phyloP scores from a whole-genome alignment of 2,113 vertebrate genomes.

The Balaenoptera acutorostrata region DNA sequence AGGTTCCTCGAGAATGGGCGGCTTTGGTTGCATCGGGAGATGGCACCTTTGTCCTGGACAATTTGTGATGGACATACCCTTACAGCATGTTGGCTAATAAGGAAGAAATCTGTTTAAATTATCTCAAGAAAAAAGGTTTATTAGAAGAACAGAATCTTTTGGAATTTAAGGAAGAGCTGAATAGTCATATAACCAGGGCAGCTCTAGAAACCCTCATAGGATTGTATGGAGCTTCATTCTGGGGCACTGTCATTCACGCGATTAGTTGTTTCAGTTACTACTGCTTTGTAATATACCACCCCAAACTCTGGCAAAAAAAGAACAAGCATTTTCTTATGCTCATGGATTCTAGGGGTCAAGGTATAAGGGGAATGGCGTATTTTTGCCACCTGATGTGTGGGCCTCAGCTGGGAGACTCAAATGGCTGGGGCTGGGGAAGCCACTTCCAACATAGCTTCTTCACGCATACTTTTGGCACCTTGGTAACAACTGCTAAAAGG shows the following conservation, averaged over 20 bases:
- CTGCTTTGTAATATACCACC: not conserved
- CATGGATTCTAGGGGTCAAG: not conserved
- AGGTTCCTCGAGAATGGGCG: not conserved
- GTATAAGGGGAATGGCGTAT: not conserved
- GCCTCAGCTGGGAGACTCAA: not conserved
- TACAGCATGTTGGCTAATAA: not conserved
- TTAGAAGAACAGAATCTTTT: not conserved
- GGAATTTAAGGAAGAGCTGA: not conserved
- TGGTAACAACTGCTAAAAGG: not conserved
- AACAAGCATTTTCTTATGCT: not conserved
- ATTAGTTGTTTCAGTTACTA: not conserved
- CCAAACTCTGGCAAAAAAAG: not conserved
- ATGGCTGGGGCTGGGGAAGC: not conserved
- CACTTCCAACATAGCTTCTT: not conserved
- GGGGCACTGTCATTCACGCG: not conserved
- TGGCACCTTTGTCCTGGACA: not conserved
- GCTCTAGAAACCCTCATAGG: not conserved
- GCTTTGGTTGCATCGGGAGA: not conserved
- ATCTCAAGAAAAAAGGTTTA: not conserved
- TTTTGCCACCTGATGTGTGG: not conserved
- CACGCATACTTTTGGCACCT: not conserved
- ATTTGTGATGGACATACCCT: not conserved
- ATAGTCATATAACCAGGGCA: not conserved
- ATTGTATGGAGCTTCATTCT: not conserved
- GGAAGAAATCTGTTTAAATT: not conserved